Conservation (phyloP, 2,888 invertebrate species). For the Tethea ocularis region DNA sequence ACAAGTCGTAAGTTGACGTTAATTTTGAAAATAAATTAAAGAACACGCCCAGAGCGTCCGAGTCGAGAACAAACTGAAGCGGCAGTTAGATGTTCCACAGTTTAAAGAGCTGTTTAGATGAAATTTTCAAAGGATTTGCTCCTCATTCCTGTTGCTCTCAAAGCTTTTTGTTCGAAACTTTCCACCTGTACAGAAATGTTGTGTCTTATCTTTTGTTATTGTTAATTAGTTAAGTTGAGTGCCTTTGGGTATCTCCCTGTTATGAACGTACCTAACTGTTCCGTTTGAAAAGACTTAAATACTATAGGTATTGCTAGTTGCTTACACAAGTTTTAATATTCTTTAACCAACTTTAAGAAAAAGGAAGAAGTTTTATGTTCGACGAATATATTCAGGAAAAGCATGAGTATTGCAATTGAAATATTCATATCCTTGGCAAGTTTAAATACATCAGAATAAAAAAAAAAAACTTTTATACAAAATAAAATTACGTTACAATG, state of each 20-base stretch:
- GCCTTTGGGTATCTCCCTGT: background rate
- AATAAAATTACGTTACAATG: no score
- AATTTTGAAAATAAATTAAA: constrained; percentile 74
- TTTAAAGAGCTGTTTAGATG: constrained; percentile 70
- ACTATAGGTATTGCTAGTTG: no score
- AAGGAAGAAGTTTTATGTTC: no score
- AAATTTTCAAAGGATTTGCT: constrained; percentile 70
- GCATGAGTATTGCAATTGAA: no score
- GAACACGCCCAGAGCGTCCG: constrained; percentile 61
- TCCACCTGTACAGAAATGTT: constrained; percentile 54
- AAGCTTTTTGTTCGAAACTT: constrained; percentile 61
- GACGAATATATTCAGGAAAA: no score
- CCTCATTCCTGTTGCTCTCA: constrained; percentile 41
- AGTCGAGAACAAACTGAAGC: constrained; percentile 60
- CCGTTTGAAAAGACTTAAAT: background rate
- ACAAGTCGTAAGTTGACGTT: constrained; percentile 47
- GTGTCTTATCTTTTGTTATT: constrained; percentile 51
- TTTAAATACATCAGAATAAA: no score
- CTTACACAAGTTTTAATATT: no score
- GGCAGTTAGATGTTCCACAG: constrained; percentile 53
- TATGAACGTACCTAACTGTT: background rate
- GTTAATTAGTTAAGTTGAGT: constrained; percentile 38
- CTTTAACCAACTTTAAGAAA: background rate
- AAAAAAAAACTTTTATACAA: no score
- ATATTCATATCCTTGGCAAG: no score